phyloP scores from a whole-genome alignment of 2,113 vertebrate genomes.

The Proterorhinus semilunaris region DNA sequence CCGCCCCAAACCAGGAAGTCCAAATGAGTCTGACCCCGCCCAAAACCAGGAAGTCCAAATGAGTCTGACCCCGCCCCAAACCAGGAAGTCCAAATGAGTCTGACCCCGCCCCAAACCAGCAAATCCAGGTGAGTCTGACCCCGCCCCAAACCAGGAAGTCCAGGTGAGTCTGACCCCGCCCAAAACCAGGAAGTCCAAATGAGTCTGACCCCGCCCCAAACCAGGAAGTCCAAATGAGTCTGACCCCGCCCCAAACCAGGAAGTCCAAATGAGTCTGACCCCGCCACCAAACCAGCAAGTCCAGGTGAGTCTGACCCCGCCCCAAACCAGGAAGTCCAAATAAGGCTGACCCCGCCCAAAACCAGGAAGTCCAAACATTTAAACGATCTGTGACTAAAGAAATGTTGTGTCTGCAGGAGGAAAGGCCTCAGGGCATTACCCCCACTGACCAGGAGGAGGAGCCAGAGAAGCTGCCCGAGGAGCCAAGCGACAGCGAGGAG shows the following conservation, averaged over 20 bases:
- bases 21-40: conserved; percentile 11
- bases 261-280: conserved; percentile 1
- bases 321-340: conserved; percentile 29
- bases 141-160: conserved; percentile 25
- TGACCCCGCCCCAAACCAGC: conserved; percentile 25
- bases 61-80: conserved; percentile 18
- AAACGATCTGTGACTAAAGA: too few species aligned
- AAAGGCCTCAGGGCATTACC: conserved; percentile 12
- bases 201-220: conserved; percentile 18
- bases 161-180: conserved; percentile 11
- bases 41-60: conserved; percentile 30
- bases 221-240: conserved; percentile 12
- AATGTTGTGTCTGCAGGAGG: too few species aligned
- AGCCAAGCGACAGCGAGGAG: conserved; percentile 17
- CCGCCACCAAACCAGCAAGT: conserved; percentile 27
- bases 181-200: conserved; percentile 30
- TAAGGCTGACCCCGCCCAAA: neutral
- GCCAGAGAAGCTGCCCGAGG: conserved; percentile 34
- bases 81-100: conserved; percentile 12
- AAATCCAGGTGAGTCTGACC: conserved; percentile 2
- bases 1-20: conserved; percentile 24
- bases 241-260: conserved; percentile 26
- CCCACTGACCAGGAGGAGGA: conserved; percentile 25
- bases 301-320: conserved; percentile 11
- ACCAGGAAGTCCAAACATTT: too few species aligned